phyloP scores from a whole-genome alignment of 2,113 vertebrate species.

The Oncorhynchus masou region DNA sequence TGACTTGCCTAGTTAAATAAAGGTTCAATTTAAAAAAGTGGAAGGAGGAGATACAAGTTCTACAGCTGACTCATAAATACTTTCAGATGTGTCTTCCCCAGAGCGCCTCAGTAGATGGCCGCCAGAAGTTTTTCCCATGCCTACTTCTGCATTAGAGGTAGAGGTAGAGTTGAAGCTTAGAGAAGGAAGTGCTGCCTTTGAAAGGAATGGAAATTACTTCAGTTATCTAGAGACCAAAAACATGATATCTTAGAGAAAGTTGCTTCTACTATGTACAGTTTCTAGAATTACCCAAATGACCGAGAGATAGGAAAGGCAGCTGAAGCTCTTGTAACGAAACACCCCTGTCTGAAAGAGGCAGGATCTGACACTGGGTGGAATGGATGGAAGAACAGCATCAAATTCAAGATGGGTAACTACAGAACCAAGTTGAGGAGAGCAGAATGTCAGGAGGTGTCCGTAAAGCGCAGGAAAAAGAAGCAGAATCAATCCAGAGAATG shows the following conservation, averaged over 20 bases:
- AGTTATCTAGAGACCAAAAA: conserved; percentile 16
- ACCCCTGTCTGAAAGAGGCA: conserved; percentile 32
- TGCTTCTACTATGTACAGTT: conserved; percentile 20
- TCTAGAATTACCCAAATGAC: conserved; percentile 25
- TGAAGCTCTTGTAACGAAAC: conserved; percentile 31
- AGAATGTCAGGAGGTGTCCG: too few species aligned
- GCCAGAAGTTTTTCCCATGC: conserved; percentile 20
- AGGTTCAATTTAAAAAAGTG: too few species aligned
- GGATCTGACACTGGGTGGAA: conserved; percentile 22
- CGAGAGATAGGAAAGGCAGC: conserved; percentile 28
- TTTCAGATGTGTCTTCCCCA: background rate
- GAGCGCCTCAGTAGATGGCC: background rate
- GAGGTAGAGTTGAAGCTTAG: conserved; percentile 32
- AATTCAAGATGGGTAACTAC: conserved; percentile 26
- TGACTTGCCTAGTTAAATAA: too few species aligned
- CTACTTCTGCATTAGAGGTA: conserved; percentile 30
- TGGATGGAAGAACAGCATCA: conserved; percentile 34
- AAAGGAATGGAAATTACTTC: conserved; percentile 10
- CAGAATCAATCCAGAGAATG: too few species aligned
- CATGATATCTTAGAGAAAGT: conserved; percentile 19
- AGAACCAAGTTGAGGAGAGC: too few species aligned
- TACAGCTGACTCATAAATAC: too few species aligned
- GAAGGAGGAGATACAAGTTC: too few species aligned
- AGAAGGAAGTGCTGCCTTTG: conserved; percentile 40
- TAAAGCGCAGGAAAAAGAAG: too few species aligned